Evolutionary conservation across 1,140 invertebrate species (phyloP).

Genomic region (Plectrocnemia conspersa): DNA sequence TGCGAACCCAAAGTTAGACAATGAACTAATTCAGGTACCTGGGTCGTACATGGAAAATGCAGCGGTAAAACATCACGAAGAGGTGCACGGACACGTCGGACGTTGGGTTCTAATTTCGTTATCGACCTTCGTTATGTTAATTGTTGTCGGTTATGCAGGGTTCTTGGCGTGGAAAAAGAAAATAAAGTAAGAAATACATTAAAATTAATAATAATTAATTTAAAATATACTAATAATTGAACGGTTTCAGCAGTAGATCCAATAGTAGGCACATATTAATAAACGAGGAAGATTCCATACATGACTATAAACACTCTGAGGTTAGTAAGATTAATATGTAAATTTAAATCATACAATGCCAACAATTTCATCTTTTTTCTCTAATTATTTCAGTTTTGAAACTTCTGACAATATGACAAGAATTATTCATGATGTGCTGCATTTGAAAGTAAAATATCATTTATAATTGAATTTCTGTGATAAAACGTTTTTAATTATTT

Average conservation of each 20-base stretch:
- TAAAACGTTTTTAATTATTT: background rate
- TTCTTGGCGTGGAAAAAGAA: conserved; percentile 23
- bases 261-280: conserved; percentile 26
- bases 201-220: background rate
- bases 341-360: background rate
- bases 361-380: background rate
- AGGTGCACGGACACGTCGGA: conserved; percentile 7
- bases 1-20: conserved; percentile 21
- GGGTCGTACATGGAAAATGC: conserved; percentile 27
- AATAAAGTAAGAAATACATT: conserved; percentile 18
- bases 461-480: background rate
- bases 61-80: background rate
- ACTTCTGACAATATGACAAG: background rate
- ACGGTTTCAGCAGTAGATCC: conserved; percentile 24
- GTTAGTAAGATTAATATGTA: background rate
- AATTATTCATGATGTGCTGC: background rate
- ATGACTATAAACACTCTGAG: conserved; percentile 18
- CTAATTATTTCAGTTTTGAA: background rate
- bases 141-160: conserved; percentile 13
- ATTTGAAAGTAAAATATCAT: background rate
- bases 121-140: conserved; percentile 12
- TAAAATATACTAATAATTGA: background rate
- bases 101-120: conserved; percentile 11
- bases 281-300: conserved; percentile 28
- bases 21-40: conserved; percentile 14